Base-by-base conservation (phyloP, 2,888 invertebrate species). In the Himalopsyche anomala region DNA sequence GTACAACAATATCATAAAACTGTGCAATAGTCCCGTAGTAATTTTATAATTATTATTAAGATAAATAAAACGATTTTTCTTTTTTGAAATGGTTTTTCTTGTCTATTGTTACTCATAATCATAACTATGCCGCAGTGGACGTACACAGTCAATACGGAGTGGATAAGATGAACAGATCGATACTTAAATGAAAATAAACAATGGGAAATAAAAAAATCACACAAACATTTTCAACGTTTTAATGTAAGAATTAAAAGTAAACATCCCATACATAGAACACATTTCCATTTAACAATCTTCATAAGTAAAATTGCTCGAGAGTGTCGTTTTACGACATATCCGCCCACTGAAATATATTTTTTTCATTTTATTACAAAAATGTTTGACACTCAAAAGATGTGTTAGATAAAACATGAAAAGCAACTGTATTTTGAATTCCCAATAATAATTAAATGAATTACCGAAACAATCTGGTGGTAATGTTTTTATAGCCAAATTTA, bases 21-120 rank as follows among this genome's bases (percentile, higher is more conserved):
- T 87, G 88, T 88, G 88, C 88, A 88, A 88, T 88, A 88, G 86
- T 88, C 86, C 86, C 85, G 45, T 88, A 88, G 86, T 88, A 86
- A 86, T 88, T 85, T 88, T 86, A 87, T 87, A 87, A 87, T 86
- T 83, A 87, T 82, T 87, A 85, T 80, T 86, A 86, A 82, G 86
- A 45, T 86, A 84, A 86, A 84, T 84, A 86, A 86, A 85, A 86
- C 80, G 62, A 86, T 84, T 86, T 84, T 84, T 86, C 80, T 86
- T 86, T 83, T 80, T 55, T 84, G 84, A 84, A 80, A 69, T 51
- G 42, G 5, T 83, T 79, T 28, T 45, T 83, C 51, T 51, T 15
- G 54, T 82, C 82, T 82, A 82, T 82, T 82, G 56, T 82, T 56
- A 15, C 51, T 51, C 51, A 15, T 4, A 42, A 5, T 42, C 15